Evolutionary conservation across 2,797 vertebrate species (phyloP).

Genomic region (Serranus cabrilla): DNA sequence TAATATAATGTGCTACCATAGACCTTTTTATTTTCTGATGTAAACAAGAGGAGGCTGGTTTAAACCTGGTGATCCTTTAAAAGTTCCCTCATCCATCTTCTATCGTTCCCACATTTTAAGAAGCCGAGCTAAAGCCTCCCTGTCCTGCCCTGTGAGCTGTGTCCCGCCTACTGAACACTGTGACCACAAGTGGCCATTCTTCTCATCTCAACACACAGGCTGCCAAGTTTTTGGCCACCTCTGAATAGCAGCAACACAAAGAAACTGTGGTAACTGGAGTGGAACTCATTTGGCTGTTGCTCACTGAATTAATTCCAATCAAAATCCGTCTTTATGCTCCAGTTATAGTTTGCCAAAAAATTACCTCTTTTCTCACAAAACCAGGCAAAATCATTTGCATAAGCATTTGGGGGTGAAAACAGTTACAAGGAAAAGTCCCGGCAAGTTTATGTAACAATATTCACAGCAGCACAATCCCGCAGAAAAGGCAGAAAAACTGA

Average conservation of each 20-base stretch:
- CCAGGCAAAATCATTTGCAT: constrained; percentile 32
- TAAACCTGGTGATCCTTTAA: not conserved
- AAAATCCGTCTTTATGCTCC: constrained; percentile 56
- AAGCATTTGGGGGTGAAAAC: constrained; percentile 38
- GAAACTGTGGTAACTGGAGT: constrained; percentile 75
- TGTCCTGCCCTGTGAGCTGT: constrained; percentile 23
- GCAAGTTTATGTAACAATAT: constrained; percentile 12
- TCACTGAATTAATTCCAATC: constrained; percentile 62
- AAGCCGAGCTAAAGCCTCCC: constrained; percentile 20
- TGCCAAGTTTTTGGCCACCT: constrained; percentile 65
- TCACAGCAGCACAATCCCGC: constrained; percentile 7
- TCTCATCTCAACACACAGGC: constrained; percentile 47
- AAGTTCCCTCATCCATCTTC: not conserved
- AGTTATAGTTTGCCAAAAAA: constrained; percentile 27
- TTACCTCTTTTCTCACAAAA: constrained; percentile 5
- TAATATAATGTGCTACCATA: no score
- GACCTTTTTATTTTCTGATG: no score
- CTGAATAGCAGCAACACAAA: constrained; percentile 75
- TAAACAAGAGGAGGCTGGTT: not conserved
- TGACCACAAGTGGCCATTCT: constrained; percentile 72
- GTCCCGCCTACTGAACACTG: constrained; percentile 53
- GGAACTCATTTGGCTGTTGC: constrained; percentile 75
- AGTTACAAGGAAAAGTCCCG: constrained; percentile 6
- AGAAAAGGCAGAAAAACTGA: constrained; percentile 9
- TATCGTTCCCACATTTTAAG: constrained; percentile 46